Evolutionary conservation across 2,888 invertebrate species (phyloP).

Genomic region (Amaurobius ferox): DNA sequence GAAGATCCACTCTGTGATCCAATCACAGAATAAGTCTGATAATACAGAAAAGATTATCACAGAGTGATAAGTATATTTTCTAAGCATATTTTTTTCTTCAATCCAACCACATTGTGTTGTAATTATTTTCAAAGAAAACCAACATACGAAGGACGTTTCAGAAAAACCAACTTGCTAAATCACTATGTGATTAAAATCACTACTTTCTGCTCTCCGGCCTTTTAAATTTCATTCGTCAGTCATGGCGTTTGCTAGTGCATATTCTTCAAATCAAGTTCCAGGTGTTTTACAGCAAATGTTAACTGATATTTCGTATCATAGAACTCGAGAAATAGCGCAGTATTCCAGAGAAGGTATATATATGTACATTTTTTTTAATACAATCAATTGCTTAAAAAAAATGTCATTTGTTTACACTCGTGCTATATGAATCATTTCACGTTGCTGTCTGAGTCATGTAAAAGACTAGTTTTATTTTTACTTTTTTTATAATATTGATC

Average conservation of each 20-base stretch:
- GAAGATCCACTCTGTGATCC: no score
- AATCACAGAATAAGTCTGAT: no score
- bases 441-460: not conserved
- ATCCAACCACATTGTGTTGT: no score
- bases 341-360: constrained; percentile 87
- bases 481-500: not conserved
- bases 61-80: no score
- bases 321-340: constrained; percentile 93
- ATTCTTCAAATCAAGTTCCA: constrained; percentile 25
- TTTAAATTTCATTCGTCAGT: no score
- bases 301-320: constrained; percentile 93
- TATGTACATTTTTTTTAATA: not conserved
- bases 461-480: not conserved
- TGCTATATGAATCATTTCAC: constrained; percentile 14
- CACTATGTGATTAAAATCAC: no score
- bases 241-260: constrained; percentile 52
- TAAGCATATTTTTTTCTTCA: no score
- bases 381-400: not conserved
- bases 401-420: not conserved
- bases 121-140: no score
- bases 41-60: no score
- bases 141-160: no score
- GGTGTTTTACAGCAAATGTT: constrained; percentile 85
- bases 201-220: no score
- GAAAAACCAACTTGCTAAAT: no score